phyloP scores from a whole-genome alignment of 2,113 vertebrate genomes.

The Acanthochromis polyacanthus region DNA sequence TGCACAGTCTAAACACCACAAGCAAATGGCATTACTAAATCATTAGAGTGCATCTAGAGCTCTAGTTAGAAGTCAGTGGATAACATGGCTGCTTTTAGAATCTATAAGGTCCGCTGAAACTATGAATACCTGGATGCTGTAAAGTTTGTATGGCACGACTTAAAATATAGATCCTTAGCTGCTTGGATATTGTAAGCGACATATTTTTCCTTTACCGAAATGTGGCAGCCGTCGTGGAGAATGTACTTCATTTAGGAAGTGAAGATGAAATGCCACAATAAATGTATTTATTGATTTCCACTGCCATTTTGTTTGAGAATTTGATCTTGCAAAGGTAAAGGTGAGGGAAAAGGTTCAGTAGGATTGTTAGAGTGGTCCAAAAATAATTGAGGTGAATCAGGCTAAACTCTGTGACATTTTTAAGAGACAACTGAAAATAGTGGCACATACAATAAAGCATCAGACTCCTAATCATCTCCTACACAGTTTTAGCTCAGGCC shows the following conservation, averaged over 20 bases:
- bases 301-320: neutral
- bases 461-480: neutral
- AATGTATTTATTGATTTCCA: neutral
- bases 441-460: neutral
- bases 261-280: neutral
- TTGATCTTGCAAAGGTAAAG: neutral
- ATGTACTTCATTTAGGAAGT: neutral
- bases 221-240: slow-evolving; percentile 1
- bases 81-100: slow-evolving; percentile 56
- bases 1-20: slow-evolving; percentile 79
- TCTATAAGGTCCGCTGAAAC: slow-evolving; percentile 3
- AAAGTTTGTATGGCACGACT: neutral
- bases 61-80: slow-evolving; percentile 58
- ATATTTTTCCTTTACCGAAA: neutral
- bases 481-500: neutral
- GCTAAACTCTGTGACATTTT: neutral
- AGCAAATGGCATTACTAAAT: slow-evolving; percentile 80
- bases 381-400: slow-evolving; percentile 2
- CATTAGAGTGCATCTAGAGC: slow-evolving; percentile 72
- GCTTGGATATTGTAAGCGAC: neutral
- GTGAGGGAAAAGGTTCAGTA: neutral
- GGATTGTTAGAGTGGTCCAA: neutral
- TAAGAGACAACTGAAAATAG: neutral
- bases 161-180: neutral
- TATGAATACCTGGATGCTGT: slow-evolving; percentile 32